Evolutionary conservation across 92 coral and sea anemone species (phyloP), one percentile per base, ranked within the genome.

Genomic region (Nematostella vectensis): DNA sequence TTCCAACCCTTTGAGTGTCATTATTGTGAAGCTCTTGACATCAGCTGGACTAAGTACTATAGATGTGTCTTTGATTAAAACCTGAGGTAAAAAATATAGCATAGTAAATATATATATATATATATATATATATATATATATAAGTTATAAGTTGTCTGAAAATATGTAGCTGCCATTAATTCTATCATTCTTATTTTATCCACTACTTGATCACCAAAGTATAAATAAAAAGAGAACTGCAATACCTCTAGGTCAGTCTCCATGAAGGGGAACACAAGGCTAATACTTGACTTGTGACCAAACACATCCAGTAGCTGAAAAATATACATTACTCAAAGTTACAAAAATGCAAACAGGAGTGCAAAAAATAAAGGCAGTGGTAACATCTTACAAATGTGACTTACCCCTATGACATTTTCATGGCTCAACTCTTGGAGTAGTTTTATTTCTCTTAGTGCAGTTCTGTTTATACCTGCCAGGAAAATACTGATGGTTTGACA

Each of bases 221-320:
- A n/a, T n/a, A n/a, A n/a, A n/a, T n/a, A n/a, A n/a, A n/a, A n/a
- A n/a, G n/a, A n/a, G n/a, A n/a, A n/a, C n/a, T n/a, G n/a, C n/a
- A n/a, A n/a, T n/a, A 89, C 97, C 95, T 89, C 97, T 28, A 89
- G 67, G 59, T 89, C 97, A 54, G 97, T 89, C 47, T 85, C 95
- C 97, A 89, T 85, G 59, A 89, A 89, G 65, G 85, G 91, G 85
- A 89, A 89, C 24, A 89, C 97, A 38, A 89, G 80, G 66, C 97
- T 89, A 38, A 89, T 88, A 61, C 85, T 89, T 16, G 97, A 89
- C 29, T 89, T 89, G 62, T 89, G 95, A 21, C 97, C 97, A 85
- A 86, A 89, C 6, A 89, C 97, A 71, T 89, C 97, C 69, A 89
- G 39, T 37, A 89, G 80, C 97, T 89, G 36, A 3, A 30, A 51